Percentiles rank a stretch among this genome's conserved stretches.
Conservation (phyloP, 2,797 vertebrate genomes). For the Erithacus rubecula region DNA sequence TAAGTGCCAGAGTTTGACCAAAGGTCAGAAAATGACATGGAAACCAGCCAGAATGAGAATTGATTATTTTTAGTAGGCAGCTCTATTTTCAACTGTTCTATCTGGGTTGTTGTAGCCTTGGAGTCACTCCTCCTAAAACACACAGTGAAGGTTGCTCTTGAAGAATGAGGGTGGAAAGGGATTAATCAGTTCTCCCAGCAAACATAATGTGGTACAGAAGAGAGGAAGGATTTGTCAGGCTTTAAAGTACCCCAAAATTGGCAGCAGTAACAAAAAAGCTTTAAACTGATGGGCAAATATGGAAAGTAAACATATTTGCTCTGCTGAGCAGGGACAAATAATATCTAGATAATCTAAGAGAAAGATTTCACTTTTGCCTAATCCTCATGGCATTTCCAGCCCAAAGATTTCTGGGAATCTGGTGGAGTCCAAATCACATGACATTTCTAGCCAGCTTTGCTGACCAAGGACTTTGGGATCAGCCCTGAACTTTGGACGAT, state of each 20-base stretch:
- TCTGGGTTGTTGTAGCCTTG: not conserved
- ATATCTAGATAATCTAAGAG: conserved; percentile 10
- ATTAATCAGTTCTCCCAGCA: not conserved
- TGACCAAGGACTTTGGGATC: conserved; percentile 46
- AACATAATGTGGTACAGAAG: not conserved
- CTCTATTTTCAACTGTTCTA: not conserved
- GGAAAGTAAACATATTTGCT: conserved; percentile 47
- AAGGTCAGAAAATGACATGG: not conserved
- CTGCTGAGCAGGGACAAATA: conserved; percentile 47
- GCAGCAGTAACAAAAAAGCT: conserved; percentile 19
- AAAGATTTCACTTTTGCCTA: conserved; percentile 48
- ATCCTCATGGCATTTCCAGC: conserved; percentile 51
- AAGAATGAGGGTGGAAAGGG: not conserved
- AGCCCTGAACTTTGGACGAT: conserved; percentile 43
- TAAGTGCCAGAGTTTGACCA: not conserved
- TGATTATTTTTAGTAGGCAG: not conserved
- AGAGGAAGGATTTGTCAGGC: conserved; percentile 8
- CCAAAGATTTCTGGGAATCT: conserved; percentile 50
- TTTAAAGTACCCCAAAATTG: conserved; percentile 36
- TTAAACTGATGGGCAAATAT: conserved; percentile 31
- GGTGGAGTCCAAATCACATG: not conserved
- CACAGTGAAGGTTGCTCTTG: not conserved
- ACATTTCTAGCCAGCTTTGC: conserved; percentile 43
- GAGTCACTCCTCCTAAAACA: not conserved
- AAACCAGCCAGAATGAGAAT: not conserved